Base-by-base conservation (phyloP, 2,888 invertebrate genomes). In the Tanytarsus gracilentus region DNA sequence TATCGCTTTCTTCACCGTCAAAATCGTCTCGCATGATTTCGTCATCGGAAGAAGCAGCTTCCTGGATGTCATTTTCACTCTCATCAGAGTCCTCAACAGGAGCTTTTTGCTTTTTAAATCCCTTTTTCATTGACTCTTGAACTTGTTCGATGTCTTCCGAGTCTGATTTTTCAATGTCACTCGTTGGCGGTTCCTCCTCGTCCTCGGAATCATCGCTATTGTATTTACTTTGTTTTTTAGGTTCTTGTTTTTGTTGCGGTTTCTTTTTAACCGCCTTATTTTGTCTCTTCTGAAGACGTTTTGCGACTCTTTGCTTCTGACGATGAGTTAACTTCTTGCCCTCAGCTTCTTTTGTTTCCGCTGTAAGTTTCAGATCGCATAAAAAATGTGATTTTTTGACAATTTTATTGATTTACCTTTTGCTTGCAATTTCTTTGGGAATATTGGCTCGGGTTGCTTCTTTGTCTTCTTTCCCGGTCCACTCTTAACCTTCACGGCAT, bases 401-500 rank as follows among this genome's bases (percentile, higher is more conserved):
- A 25, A 26, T 6, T 40, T 27, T 25, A 14, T 4, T 29, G 26
- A 26, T 29, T 55, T 21, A 61, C 67, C 58, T 61, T 67, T 66
- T 73, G 72, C 72, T 40, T 72, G 70, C 0, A 70, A 64, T 62
- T 69, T 67, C 59, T 72, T 71, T 2, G 65, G 64, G 62, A 69
- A 73, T 51, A 78, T 76, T 1, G 95, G 94, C 66, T 87, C 85
- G 44, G 82, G 81, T 69, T 95, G 95, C 69, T 94, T 95, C 65
- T 84, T 86, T 0, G 91, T 77, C 73, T 94, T 95, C 64, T 84
- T 81, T 0, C 93, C 94, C 7, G 88, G 91, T 0, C 93, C 93
- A 67, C 84, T 86, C 69, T 88, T 88, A 2, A 79, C 80, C 65
- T 82, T 79, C 66, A 87, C 86, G 65, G 79, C 79, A 71, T 84